Conservation (phyloP, 1,140 invertebrate species). For the Penaeus indicus region DNA sequence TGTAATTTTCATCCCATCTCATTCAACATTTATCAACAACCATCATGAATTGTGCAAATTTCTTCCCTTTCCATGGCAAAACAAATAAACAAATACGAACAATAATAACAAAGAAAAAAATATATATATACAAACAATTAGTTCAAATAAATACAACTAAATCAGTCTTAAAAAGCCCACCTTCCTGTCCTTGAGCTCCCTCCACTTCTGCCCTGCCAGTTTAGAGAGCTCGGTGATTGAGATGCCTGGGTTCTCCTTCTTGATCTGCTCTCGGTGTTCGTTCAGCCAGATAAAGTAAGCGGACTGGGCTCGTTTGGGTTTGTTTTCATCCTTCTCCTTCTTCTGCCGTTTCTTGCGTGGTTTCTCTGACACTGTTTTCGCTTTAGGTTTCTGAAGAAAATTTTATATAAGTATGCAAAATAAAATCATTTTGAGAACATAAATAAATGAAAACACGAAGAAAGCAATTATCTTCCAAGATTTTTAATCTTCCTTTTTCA, state of each 20-base stretch:
- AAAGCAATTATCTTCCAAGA: too few relatives aligned
- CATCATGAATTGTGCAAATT: too few relatives aligned
- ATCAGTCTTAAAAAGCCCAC: conserved; percentile 71
- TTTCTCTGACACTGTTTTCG: conserved; percentile 75
- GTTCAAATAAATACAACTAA: too few relatives aligned
- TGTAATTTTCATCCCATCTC: neutral
- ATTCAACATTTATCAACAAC: too few relatives aligned
- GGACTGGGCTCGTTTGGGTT: conserved; percentile 90
- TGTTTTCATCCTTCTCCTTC: conserved; percentile 88
- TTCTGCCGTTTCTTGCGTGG: conserved; percentile 76
- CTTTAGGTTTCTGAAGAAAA: conserved; percentile 72
- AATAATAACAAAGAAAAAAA: too few relatives aligned
- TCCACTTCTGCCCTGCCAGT: conserved; percentile 96
- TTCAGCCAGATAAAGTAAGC: conserved; percentile 97
- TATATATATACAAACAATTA: too few relatives aligned
- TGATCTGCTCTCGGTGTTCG: conserved; percentile 88
- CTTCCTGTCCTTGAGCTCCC: conserved; percentile 89
- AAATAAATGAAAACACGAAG: too few relatives aligned
- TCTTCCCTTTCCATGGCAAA: neutral
- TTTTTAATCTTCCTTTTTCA: neutral
- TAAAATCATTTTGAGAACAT: too few relatives aligned
- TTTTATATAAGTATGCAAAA: neutral
- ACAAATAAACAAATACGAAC: neutral
- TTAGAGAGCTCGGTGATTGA: conserved; percentile 93
- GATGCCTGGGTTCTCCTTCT: conserved; percentile 90